These are phyloP conservation scores for Lordiphosa stackelbergi DNA, from an alignment of 1,140 invertebrate species.

Conservation along the genomic window DNA sequence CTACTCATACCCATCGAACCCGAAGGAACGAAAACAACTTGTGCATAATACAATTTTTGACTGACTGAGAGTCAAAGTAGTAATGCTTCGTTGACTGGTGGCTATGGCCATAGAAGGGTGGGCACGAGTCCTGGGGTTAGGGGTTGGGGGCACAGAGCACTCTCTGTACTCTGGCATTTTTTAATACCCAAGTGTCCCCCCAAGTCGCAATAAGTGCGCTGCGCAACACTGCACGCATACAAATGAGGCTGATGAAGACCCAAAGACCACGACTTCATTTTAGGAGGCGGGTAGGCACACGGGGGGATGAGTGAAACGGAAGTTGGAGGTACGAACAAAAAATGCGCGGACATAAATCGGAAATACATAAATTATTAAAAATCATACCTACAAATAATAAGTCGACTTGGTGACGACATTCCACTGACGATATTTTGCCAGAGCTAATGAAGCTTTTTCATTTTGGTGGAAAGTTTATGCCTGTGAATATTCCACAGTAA, in stretches of 20 bases:
- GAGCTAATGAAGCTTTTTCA: conserved; percentile 47
- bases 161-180: conserved; percentile 55
- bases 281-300: not conserved
- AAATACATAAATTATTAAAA: conserved; percentile 74
- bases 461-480: conserved; percentile 1
- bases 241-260: conserved; percentile 46
- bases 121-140: conserved; percentile 3
- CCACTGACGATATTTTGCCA: conserved; percentile 13
- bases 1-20: conserved; percentile 22
- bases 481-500: not conserved
- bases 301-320: conserved; percentile 10
- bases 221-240: conserved; percentile 71
- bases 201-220: conserved; percentile 68
- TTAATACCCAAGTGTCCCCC: conserved; percentile 71
- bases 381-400: conserved; percentile 47
- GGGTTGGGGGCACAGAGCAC: conserved; percentile 6
- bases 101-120: conserved; percentile 11
- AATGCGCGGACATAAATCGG: conserved; percentile 67
- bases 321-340: conserved; percentile 35
- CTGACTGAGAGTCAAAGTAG: conserved; percentile 57
- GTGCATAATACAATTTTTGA: conserved; percentile 73
- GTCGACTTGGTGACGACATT: conserved; percentile 38
- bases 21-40: conserved; percentile 50
- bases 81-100: conserved; percentile 69
- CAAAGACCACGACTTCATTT: conserved; percentile 12